Percentiles rank a stretch among this genome's conserved stretches.
Conservation (phyloP, 2,113 vertebrate species). For the Noturus placidus region DNA sequence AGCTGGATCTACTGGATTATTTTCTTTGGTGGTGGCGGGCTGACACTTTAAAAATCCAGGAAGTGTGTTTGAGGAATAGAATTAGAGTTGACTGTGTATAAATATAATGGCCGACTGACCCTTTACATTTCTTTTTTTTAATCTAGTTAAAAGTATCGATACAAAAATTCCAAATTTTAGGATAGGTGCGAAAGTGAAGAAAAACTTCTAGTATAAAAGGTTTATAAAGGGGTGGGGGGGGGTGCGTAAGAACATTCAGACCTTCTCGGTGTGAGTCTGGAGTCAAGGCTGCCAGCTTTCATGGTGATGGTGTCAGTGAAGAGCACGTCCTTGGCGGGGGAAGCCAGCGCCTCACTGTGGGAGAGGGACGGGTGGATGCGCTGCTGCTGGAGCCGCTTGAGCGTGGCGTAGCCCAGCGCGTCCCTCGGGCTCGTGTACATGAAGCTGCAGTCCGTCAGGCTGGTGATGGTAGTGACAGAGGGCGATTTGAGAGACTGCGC, state of each 20-base stretch:
- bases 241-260: constrained; percentile 53
- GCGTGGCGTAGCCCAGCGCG: constrained; percentile 92
- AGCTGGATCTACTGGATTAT: neutral
- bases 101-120: neutral
- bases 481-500: constrained; percentile 96
- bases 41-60: neutral
- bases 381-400: constrained; percentile 94
- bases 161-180: neutral
- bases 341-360: constrained; percentile 93
- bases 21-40: too few species aligned
- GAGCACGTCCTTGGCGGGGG: constrained; percentile 96
- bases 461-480: constrained; percentile 90
- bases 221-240: too few species aligned
- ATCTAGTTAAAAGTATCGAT: neutral
- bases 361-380: constrained; percentile 96
- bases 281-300: constrained; percentile 96
- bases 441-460: constrained; percentile 93
- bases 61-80: neutral
- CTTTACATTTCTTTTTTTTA: neutral
- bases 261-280: constrained; percentile 93
- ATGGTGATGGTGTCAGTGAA: constrained; percentile 98
- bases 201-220: neutral
- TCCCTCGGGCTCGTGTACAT: constrained; percentile 96
- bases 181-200: neutral
- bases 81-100: neutral